phyloP scores from a whole-genome alignment of 2,797 vertebrate genomes.

The Anisognathus igniventris region DNA sequence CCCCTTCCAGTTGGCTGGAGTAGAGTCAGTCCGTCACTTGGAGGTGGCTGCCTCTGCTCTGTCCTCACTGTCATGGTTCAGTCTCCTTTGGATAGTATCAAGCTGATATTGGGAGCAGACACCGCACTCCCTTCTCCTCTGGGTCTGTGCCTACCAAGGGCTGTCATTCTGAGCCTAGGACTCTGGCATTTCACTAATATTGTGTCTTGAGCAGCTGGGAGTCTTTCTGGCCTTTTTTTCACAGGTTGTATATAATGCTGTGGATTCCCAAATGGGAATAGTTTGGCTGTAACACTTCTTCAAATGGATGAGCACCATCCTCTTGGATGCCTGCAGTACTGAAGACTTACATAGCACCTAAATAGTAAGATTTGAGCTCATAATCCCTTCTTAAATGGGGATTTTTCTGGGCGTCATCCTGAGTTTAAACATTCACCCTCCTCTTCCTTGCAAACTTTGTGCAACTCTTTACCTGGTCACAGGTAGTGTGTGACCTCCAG shows the following conservation, averaged over 20 bases:
- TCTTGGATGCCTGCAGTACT: not conserved
- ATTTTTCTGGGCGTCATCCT: not conserved
- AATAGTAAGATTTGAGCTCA: not conserved
- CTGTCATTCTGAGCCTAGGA: not conserved
- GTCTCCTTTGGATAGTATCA: not conserved
- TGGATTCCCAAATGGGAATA: not conserved
- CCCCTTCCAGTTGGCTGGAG: not conserved
- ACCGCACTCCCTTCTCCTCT: not conserved
- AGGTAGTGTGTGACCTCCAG: not conserved
- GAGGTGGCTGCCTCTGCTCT: not conserved
- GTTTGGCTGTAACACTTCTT: not conserved
- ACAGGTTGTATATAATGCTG: not conserved
- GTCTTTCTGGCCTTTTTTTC: not conserved
- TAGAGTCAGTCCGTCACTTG: not conserved
- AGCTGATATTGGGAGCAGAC: not conserved
- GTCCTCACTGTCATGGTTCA: not conserved
- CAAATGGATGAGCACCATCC: not conserved
- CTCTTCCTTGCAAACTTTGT: not conserved
- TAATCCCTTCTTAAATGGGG: not conserved
- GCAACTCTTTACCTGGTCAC: not conserved
- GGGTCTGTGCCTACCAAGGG: no score
- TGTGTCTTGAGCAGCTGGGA: not conserved
- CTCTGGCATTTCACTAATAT: not conserved
- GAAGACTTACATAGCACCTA: not conserved
- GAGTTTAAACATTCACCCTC: not conserved